These are phyloP conservation scores for Palloptera scutellata DNA, from an alignment of 2,888 invertebrate species.

Conservation along the genomic window DNA sequence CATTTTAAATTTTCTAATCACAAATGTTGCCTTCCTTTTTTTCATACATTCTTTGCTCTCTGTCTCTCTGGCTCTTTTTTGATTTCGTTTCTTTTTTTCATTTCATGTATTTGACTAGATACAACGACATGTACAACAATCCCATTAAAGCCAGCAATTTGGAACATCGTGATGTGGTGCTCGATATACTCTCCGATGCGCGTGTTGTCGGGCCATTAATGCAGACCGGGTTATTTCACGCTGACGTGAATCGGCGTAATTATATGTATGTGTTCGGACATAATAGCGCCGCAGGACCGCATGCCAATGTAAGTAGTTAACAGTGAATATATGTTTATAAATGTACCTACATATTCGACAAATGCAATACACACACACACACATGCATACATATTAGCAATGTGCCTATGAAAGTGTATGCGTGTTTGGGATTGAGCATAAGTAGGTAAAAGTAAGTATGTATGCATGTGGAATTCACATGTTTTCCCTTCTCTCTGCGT, in stretches of 20 bases:
- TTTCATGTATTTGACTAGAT: constrained; percentile 59
- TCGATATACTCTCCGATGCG: constrained; percentile 90
- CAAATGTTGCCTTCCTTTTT: too few species aligned
- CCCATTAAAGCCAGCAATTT: constrained; percentile 67
- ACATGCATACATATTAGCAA: not conserved
- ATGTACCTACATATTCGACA: too few species aligned
- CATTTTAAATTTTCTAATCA: not conserved
- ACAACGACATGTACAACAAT: constrained; percentile 69
- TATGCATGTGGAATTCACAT: too few species aligned
- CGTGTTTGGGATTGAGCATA: not conserved
- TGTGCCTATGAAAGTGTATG: not conserved
- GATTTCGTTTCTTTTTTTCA: too few species aligned
- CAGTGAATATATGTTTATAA: too few species aligned
- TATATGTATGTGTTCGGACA: constrained; percentile 91
- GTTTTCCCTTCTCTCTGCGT: too few species aligned
- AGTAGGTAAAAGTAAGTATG: constrained; percentile 7
- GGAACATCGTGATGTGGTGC: constrained; percentile 78
- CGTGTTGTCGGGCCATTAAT: constrained; percentile 84
- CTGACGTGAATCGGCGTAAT: constrained; percentile 76
- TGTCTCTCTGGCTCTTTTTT: too few species aligned
- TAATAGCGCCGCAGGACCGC: constrained; percentile 80
- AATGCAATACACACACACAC: not conserved
- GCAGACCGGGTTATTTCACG: constrained; percentile 78
- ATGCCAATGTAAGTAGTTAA: constrained; percentile 73
- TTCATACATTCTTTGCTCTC: too few species aligned